Base-by-base conservation (phyloP, 2,113 vertebrate species). In the Xiphias gladius region DNA sequence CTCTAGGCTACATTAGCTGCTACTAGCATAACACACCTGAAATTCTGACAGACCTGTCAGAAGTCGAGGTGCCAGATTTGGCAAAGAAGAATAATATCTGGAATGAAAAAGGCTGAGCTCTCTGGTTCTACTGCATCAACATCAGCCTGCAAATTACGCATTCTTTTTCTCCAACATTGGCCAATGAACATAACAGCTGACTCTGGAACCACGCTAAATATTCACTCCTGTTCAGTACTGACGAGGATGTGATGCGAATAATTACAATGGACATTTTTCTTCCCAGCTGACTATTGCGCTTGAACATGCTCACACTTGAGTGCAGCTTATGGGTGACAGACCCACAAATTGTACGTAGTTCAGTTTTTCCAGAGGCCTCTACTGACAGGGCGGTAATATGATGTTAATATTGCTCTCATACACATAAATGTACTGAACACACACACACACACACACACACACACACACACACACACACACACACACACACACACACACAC, bases 401-500 rank as follows among this genome's bases (percentile, higher is more conserved):
- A 57, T 82, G 64, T 59, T 65, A 28, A 61, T 69, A 79, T 73
- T 75, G 48, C 13, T 19, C 28, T n/a, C 22, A 32, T 48, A 62
- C 52, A 65, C 8, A 41, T 19, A 24, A 46, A 46, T n/a, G 54
- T n/a, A 37, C 5, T 61, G 22, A 8, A 57, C 48, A 68, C 64
- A 59, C 26, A 55, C 50, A 73, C 48, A 19, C n/a, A 19, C 71
- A 26, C 17, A 46, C 43, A 57, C 59, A 48, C 48, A 65, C 19
- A 66, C 46, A 48, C 28, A 43, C 55, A 11, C 4, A 52, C 52
- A 39, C 50, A 70, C 22, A 55, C 24, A 43, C 24, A 72, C 32
- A 54, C n/a, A 76, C 41, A 43, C 41, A 43, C 41, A 43, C 50
- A 3, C 50, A 22, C 50, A 52, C 20, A 52, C 50, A 20, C 30